These are phyloP conservation scores for Abrostola tripartita DNA, from an alignment of 2,888 invertebrate species.

Conservation along the genomic window DNA sequence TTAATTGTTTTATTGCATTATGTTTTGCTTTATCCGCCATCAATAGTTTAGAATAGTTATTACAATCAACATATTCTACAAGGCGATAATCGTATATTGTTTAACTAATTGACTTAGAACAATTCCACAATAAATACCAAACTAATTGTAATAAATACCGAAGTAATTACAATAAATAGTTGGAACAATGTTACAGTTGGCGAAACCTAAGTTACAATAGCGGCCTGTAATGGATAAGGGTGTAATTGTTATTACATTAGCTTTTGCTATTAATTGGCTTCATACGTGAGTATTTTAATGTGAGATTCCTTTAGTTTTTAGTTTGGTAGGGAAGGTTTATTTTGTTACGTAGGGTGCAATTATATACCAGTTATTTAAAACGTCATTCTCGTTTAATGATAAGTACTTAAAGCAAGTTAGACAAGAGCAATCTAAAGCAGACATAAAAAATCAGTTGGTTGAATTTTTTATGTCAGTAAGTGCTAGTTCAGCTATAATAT, in stretches of 20 bases:
- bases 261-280: slow-evolving; percentile 25
- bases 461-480: too few species aligned
- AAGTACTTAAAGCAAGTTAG: not conserved
- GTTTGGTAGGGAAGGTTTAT: not conserved
- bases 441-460: not conserved
- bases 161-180: slow-evolving; percentile 2
- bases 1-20: slow-evolving; percentile 28
- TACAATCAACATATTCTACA: slow-evolving; percentile 17
- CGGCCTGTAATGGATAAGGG: not conserved
- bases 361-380: not conserved
- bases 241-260: not conserved
- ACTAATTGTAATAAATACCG: slow-evolving; percentile 47
- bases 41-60: slow-evolving; percentile 11
- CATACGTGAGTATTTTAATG: slow-evolving; percentile 12
- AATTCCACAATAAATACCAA: slow-evolving; percentile 39
- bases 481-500: too few species aligned
- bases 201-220: slow-evolving; percentile 17
- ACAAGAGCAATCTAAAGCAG: not conserved
- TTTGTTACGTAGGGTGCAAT: not conserved
- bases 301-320: not conserved
- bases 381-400: not conserved
- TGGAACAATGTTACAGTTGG: slow-evolving; percentile 12
- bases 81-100: slow-evolving; percentile 28
- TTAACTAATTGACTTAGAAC: slow-evolving; percentile 28
- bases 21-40: slow-evolving; percentile 13